Conservation (phyloP, 2,113 vertebrate genomes). For the Takifugu flavidus region DNA sequence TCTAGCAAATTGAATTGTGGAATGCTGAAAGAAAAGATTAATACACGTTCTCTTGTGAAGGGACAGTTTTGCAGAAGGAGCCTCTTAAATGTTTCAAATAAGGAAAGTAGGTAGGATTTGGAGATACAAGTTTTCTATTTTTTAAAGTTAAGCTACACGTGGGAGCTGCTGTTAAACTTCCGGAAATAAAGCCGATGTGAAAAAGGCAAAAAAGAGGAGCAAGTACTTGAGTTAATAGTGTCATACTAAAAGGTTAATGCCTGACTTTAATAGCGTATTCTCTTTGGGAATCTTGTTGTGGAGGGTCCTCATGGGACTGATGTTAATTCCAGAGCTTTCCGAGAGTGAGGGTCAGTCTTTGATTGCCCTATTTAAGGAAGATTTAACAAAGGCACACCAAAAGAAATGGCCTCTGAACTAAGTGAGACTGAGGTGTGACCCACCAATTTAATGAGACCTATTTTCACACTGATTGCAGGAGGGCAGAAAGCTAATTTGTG, state of each 20-base stretch:
- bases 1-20: background rate
- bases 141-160: background rate
- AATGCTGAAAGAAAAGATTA: background rate
- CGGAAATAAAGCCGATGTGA: background rate
- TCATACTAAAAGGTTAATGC: background rate
- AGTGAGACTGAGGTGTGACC: slow-evolving; percentile 32
- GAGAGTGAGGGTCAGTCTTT: no score
- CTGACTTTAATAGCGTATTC: background rate
- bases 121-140: background rate
- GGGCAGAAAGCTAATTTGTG: slow-evolving; percentile 53
- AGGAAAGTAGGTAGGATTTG: background rate
- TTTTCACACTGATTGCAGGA: slow-evolving; percentile 45
- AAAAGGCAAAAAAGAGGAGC: background rate
- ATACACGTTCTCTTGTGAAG: background rate
- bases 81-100: slow-evolving; percentile 13
- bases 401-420: slow-evolving; percentile 21
- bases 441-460: slow-evolving; percentile 47
- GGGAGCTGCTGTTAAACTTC: background rate
- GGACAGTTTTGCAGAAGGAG: slow-evolving; percentile 7
- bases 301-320: background rate
- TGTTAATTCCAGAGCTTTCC: no score
- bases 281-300: background rate
- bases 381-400: slow-evolving; percentile 6
- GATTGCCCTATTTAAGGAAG: no score
- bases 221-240: background rate